phyloP scores from a whole-genome alignment of 2,888 invertebrate genomes.

The Cryptocheilus praepositus region DNA sequence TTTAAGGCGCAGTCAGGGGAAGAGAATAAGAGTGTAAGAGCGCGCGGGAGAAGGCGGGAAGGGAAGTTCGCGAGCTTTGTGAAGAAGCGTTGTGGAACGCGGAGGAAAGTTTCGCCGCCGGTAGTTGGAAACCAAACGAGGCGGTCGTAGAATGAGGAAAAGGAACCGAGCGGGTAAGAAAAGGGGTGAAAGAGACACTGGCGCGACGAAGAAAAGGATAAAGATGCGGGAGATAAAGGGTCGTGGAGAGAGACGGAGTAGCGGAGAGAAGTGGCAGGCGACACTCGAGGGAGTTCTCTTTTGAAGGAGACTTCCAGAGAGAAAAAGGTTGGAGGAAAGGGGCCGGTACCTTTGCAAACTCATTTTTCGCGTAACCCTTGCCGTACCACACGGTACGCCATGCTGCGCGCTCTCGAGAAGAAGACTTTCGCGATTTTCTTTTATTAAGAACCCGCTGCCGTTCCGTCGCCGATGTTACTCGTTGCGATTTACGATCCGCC shows the following conservation, averaged over 20 bases:
- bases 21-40: constrained; percentile 8
- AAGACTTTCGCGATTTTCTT: constrained; percentile 7
- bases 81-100: constrained; percentile 4
- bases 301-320: background rate
- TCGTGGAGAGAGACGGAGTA: background rate
- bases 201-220: background rate
- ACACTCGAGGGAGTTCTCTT: constrained; percentile 4
- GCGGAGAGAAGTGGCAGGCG: background rate
- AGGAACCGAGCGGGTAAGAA: constrained; percentile 1
- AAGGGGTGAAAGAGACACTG: background rate
- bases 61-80: constrained; percentile 10
- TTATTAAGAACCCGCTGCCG: constrained; percentile 7
- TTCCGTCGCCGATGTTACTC: background rate
- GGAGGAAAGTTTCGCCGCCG: constrained; percentile 14
- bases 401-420: background rate
- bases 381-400: background rate
- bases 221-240: background rate
- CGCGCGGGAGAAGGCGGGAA: background rate
- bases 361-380: constrained; percentile 12
- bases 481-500: constrained; percentile 2
- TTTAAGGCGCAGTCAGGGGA: constrained; percentile 15
- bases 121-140: constrained; percentile 22
- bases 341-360: constrained; percentile 1
- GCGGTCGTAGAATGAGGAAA: constrained; percentile 4
- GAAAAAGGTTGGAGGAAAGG: background rate